Base-by-base conservation (phyloP, 35 echinoderm and acorn worm species). In the Holothuria glaberrima region DNA sequence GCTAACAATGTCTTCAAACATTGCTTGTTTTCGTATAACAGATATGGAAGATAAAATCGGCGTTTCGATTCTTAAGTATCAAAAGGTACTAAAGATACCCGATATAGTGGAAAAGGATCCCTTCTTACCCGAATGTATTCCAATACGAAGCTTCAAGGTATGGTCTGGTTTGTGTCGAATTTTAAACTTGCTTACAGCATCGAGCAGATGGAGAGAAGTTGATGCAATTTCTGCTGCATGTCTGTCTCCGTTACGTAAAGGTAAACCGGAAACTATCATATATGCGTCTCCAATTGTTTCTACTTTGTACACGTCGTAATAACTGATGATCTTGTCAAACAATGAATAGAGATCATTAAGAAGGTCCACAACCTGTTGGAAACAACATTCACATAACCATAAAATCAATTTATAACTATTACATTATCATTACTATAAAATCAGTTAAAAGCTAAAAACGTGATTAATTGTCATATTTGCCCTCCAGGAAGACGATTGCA, bases 221-320 rank as follows among this genome's bases (percentile, higher is more conserved):
- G 95, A 98, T 16, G 92, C 92, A 4, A 98, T 98, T 75, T 98
- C 95, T 36, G 78, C 92, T 12, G 95, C 92, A 68, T 98, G 95
- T 46, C 88, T 94, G 46, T 90, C 86, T 6, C 90, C 94, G 58
- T 98, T 98, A 19, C 88, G 52, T 12, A 98, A 50, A 21, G 95
- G 95, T 78, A 98, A 71, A 10, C 95, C 95, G 12, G 95, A 98
- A n/a, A 98, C 95, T 81, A 98, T 82, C 95, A 98, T 98, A 71
- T 95, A 95, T n/a, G 94, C 94, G 63, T 95, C 94, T 12, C 94
- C 94, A n/a, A 95, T 95, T 17, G 94, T 95, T 71, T 95, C 94
- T 31, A 95, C 94, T 63, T 95, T 95, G 59, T 95, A 95, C 19
- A 85, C 94, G 61, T 98, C 95, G 63, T 98, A 98, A 79, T 88